A percentile compares a stretch with the other conserved stretches of the same genome.
phyloP scores from a whole-genome alignment of 1,140 invertebrate genomes.

The Achatina immaculata region DNA sequence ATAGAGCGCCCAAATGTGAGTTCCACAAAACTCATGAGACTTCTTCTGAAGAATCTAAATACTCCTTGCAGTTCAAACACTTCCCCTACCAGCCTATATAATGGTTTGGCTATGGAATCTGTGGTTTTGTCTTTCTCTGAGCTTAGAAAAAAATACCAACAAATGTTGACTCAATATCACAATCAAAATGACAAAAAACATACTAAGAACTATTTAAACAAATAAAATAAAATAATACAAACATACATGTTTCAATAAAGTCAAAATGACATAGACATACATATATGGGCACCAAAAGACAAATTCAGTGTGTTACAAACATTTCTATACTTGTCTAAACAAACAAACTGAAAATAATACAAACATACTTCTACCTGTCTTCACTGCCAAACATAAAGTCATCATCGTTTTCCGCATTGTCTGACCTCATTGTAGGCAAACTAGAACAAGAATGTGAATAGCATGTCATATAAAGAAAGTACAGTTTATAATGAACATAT shows the following conservation, averaged over 20 bases:
- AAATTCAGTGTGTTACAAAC: no score
- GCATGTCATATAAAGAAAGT: no score
- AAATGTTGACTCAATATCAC: no score
- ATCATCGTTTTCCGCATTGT: constrained; percentile 58
- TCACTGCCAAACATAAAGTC: constrained; percentile 68
- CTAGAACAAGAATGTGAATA: constrained; percentile 38
- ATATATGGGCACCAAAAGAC: no score
- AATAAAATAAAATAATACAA: no score
- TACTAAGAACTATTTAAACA: no score
- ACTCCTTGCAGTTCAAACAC: constrained; percentile 90
- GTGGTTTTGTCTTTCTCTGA: constrained; percentile 60
- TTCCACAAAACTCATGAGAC: constrained; percentile 91
- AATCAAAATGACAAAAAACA: background rate
- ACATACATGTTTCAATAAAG: no score
- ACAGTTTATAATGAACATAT: no score
- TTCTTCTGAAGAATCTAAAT: constrained; percentile 87
- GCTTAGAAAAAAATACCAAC: constrained; percentile 48
- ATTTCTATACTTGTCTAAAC: no score
- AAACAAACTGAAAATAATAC: no score
- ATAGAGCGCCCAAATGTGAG: constrained; percentile 92
- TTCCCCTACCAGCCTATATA: constrained; percentile 88
- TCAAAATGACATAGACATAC: no score
- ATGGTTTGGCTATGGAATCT: constrained; percentile 88
- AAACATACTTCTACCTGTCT: no score
- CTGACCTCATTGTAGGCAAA: constrained; percentile 52